phyloP scores from a whole-genome alignment of 92 coral and sea anemone species.

The Palythoa caribaeorum region DNA sequence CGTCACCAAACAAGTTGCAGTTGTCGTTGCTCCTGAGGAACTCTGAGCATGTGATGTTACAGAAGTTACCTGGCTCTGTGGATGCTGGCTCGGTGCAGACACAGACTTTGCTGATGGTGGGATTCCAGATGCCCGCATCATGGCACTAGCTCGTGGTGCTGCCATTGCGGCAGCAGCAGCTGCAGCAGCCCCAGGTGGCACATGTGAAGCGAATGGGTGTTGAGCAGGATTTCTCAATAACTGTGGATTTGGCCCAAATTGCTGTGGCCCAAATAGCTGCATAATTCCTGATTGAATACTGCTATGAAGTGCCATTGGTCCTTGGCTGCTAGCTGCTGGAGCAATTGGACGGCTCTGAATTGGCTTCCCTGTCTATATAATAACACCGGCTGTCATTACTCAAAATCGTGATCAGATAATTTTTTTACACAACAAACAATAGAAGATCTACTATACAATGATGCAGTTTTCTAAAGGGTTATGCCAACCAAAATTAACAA shows the following conservation, averaged over 20 bases:
- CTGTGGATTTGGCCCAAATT: background rate
- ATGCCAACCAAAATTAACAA: too few relatives aligned
- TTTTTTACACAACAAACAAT: too few relatives aligned
- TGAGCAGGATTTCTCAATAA: slow-evolving; percentile 56
- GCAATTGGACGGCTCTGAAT: slow-evolving; percentile 95
- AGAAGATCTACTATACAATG: too few relatives aligned
- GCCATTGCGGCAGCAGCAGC: slow-evolving; percentile 90
- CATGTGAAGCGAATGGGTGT: slow-evolving; percentile 75
- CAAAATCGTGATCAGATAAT: background rate
- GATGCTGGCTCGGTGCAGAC: slow-evolving; percentile 29
- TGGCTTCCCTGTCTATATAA: slow-evolving; percentile 70
- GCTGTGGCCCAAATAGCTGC: slow-evolving; percentile 22
- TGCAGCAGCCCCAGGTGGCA: slow-evolving; percentile 87
- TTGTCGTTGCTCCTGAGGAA: background rate
- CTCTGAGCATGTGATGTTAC: slow-evolving; percentile 23
- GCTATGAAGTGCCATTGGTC: slow-evolving; percentile 62
- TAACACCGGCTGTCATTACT: background rate
- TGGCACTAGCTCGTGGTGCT: slow-evolving; percentile 63
- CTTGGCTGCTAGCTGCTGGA: slow-evolving; percentile 83
- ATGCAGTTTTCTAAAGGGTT: too few relatives aligned
- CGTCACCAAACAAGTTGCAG: background rate
- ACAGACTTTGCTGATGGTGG: slow-evolving; percentile 8
- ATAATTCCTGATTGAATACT: slow-evolving; percentile 50
- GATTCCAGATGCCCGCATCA: slow-evolving; percentile 44
- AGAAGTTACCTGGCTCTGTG: slow-evolving; percentile 32